Base-by-base conservation (phyloP, 2,113 vertebrate species). In the Pluvialis apricaria region DNA sequence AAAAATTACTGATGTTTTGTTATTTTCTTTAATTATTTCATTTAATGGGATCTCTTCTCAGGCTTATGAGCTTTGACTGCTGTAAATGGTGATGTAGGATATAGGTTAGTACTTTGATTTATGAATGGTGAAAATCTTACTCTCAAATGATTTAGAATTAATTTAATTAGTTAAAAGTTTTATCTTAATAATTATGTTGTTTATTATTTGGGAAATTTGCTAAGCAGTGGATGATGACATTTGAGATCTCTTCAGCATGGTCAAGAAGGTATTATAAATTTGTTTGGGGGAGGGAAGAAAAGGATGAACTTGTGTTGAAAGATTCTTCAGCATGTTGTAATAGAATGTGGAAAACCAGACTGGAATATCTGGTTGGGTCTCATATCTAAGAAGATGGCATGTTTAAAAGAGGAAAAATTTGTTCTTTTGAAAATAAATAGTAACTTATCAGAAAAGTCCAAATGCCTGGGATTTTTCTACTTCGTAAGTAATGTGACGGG, bases 391-490 rank as follows among this genome's bases (percentile, higher is more conserved):
- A 83, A 44, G n/a, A 78, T 38, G 52, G 4, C 17, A n/a, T 60
- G 24, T 76, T 90, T 93, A 62, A 83, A 82, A 77, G 77, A 78
- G 22, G 26, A 86, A 84, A 73, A 88, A 42, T 9, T 4, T n/a
- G 26, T 84, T 96, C n/a, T 91, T 7, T 92, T 92, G n/a, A 72
- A 86, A 88, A 78, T 25, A 73, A 90, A 22, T 52, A 55, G 40
- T 65, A 60, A 44, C 14, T 79, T 85, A 51, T 2, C n/a, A 51
- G 62, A 65, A 72, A 87, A 91, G 72, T 79, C 15, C 34, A 57
- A 82, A 88, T 95, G 31, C 49, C 54, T 92, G 52, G 73, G 31
- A 82, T 89, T 92, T 89, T 96, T 92, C 20, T 79, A 15, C 44
- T 32, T 90, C 12, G 0, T 36, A 69, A 57, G n/a, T 85, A 32